Conservation (phyloP, 2,888 invertebrate species). For the Drosophila mimica region DNA sequence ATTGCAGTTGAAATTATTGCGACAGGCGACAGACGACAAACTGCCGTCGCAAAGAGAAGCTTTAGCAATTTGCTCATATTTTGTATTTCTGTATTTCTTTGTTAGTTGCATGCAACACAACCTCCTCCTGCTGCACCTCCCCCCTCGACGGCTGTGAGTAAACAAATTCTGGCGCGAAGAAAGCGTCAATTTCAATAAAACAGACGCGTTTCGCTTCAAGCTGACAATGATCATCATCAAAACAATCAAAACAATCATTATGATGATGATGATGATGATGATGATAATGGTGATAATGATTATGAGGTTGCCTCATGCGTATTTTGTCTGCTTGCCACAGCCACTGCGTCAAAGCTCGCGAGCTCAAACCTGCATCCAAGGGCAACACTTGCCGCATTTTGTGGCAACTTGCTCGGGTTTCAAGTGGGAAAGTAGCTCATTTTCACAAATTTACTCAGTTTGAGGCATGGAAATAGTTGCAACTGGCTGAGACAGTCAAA, state of each 20-base stretch:
- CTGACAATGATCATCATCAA: constrained; percentile 2
- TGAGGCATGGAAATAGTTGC: neutral
- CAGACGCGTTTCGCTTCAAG: constrained; percentile 57
- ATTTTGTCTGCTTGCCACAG: constrained; percentile 47
- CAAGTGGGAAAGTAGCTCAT: constrained; percentile 5
- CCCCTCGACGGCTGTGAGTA: constrained; percentile 49
- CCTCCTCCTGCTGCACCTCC: neutral
- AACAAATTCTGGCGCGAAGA: constrained; percentile 67
- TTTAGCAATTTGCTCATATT: constrained; percentile 62
- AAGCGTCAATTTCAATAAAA: constrained; percentile 81
- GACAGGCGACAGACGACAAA: constrained; percentile 61
- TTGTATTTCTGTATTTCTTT: constrained; percentile 33
- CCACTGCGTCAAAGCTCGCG: constrained; percentile 36
- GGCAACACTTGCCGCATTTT: constrained; percentile 17
- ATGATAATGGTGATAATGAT: constrained; percentile 22
- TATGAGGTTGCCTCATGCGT: constrained; percentile 14
- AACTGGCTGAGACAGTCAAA: neutral
- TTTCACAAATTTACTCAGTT: constrained; percentile 19
- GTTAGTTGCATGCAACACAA: constrained; percentile 23
- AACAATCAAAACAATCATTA: constrained; percentile 6
- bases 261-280: constrained; percentile 20
- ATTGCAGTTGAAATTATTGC: constrained; percentile 77
- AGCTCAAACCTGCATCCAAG: constrained; percentile 31
- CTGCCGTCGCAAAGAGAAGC: constrained; percentile 45
- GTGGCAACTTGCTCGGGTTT: neutral